Conservation (phyloP, 2,797 vertebrate species). For the Clamator glandarius region DNA sequence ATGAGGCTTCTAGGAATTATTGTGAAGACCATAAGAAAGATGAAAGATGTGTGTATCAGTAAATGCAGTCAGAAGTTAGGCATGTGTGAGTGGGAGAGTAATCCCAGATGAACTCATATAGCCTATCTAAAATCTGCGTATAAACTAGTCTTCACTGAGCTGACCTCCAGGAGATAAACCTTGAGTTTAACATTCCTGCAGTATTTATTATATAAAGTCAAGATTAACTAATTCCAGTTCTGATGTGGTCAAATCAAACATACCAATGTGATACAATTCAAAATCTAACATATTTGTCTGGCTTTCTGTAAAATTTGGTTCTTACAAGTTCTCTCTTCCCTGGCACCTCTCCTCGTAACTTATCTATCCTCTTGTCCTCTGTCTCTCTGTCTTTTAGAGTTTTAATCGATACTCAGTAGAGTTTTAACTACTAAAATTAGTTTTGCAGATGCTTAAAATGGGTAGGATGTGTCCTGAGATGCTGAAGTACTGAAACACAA, state of each 20-base stretch:
- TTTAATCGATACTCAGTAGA: neutral
- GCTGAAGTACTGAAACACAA: neutral
- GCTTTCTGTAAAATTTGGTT: neutral
- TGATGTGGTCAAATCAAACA: neutral
- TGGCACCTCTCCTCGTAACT: fast-evolving
- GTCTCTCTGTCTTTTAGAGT: neutral
- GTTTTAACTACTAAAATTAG: neutral
- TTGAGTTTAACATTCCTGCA: neutral
- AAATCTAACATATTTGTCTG: neutral
- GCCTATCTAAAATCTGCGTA: neutral
- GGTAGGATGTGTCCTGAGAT: neutral
- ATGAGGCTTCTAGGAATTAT: neutral
- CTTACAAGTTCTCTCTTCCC: neutral
- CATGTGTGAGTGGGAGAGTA: neutral
- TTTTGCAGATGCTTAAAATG: neutral
- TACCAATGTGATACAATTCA: neutral
- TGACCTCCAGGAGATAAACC: neutral
- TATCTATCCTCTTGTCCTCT: neutral
- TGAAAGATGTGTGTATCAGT: neutral
- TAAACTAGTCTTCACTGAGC: neutral
- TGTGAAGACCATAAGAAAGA: neutral
- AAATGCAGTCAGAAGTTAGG: neutral
- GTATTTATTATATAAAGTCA: neutral
- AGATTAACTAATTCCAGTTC: neutral
- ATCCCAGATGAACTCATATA: neutral